Base-by-base conservation (phyloP, 2,113 vertebrate genomes). In the Candoia aspera region DNA sequence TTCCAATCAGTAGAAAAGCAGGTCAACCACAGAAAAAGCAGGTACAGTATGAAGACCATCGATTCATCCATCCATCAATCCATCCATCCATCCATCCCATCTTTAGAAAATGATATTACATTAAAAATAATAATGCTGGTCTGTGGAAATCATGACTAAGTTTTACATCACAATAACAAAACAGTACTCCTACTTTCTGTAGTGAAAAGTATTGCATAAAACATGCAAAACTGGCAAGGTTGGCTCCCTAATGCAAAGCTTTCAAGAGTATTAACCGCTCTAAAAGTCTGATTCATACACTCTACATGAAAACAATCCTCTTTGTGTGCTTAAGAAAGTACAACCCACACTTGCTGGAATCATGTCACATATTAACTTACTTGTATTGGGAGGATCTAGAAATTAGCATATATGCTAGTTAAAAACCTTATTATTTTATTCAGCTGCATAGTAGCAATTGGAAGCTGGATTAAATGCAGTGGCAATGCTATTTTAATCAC, bases 1-100 rank as follows among this genome's bases (percentile, higher is more conserved):
- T 92, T 96, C 90, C 94, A 96, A 37, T 0, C 26, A 92, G 59
- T 93, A 9, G 46, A 93, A 90, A 96, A 96, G 87, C 92, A 95
- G 91, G 93, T 89, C 94, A 95, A 92, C 86, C 91, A 93, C 95
- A 94, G 84, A 0, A 33, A 59, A 4, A n/a, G 23, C 94, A 91
- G 95, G 93, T 93, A 94, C 95, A 93, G 94, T 64, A 95, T n/a
- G 15, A 95, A 86, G 79, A 55, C 55, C 23, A 90, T 60, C 13
- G 5, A 86, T 55, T 26, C 90, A 37, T 26, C 42, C 42, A 86
- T 83, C 88, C 46, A 88, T 23, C 79, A 2, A 55, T 13, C 57
- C 26, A 86, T 64, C 15, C 9, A 87, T 54, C 49, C 86, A 88
- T 24, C 24, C 57, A 88, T 37, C 33, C 68, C 17, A 79, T 37